Evolutionary conservation across 2,797 vertebrate species (phyloP), one percentile per base, ranked within the genome.

Genomic region (Columba guinea): DNA sequence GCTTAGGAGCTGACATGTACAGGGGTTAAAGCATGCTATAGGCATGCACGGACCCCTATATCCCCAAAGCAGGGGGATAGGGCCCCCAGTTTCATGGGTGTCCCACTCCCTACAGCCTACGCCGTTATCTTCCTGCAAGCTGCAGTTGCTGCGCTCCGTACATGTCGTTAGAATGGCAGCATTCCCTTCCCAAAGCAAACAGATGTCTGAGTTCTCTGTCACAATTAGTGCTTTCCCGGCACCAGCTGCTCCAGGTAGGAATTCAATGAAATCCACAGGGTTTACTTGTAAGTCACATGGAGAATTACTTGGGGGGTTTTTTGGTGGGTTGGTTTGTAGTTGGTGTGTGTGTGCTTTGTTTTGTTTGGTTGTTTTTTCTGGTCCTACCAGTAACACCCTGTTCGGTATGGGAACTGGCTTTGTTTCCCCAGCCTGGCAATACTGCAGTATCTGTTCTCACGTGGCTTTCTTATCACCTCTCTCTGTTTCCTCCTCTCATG

Each of bases 161-260:
- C 0, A 0, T 51, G 63, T 48, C 9, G 17, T 32, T 9, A n/a
- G 67, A n/a, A 16, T 9, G 24, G n/a, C 13, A 10, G n/a, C 15
- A 5, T 41, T 49, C 14, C 27, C 49, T 55, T 55, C 64, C 35
- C 7, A 19, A 35, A 60, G 59, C 30, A 55, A 59, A 41, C 9
- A 13, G 41, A 28, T 6, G 11, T 13, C 59, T 5, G 22, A 44
- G 79, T 23, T 55, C 48, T 44, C 28, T 17, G 18, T 10, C 60
- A 21, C 46, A 24, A 9, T 18, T 30, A 63, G 63, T 22, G 28
- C 35, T 63, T 52, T 37, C 73, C 28, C 68, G 73, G 22, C 39
- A 28, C 34, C 15, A 30, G 27, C 41, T 76, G 75, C 35, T 79
- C 41, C 49, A 52, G 34, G 48, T 18, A 30, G 79, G 32, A 73